Conservation (phyloP, 2,888 invertebrate species). For the Steromphala cineraria region DNA sequence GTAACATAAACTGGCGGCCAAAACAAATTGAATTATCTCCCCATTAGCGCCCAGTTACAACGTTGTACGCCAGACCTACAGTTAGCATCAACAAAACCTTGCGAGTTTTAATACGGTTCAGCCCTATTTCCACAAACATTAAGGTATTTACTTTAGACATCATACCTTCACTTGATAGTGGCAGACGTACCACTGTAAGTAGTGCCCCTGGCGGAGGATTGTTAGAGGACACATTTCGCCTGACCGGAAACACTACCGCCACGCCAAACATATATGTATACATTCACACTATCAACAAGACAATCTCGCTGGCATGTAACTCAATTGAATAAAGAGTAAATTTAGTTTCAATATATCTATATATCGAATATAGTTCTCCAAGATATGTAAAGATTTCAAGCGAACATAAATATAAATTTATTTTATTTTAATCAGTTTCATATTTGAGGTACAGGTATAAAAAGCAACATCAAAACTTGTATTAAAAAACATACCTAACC, state of each 20-base stretch:
- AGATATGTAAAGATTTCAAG: too few species aligned
- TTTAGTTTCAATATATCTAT: too few species aligned
- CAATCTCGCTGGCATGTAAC: too few species aligned
- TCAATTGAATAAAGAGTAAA: too few species aligned
- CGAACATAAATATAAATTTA: too few species aligned
- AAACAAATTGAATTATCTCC: neutral
- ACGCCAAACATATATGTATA: neutral
- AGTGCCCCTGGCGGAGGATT: neutral
- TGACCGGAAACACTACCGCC: neutral
- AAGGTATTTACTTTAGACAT: neutral
- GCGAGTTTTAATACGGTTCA: neutral
- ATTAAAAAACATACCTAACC: too few species aligned
- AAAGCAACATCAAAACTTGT: too few species aligned
- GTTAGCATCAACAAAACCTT: neutral
- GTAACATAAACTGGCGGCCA: neutral
- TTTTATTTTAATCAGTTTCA: too few species aligned
- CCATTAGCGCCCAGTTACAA: neutral
- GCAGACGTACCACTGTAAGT: neutral
- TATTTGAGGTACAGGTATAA: too few species aligned
- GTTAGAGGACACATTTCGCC: neutral
- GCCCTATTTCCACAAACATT: neutral
- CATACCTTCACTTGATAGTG: neutral
- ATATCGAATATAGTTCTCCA: too few species aligned
- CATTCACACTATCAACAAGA: neutral
- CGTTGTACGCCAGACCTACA: neutral